phyloP scores from a whole-genome alignment of 2,888 invertebrate genomes.

The Pammene aurita region DNA sequence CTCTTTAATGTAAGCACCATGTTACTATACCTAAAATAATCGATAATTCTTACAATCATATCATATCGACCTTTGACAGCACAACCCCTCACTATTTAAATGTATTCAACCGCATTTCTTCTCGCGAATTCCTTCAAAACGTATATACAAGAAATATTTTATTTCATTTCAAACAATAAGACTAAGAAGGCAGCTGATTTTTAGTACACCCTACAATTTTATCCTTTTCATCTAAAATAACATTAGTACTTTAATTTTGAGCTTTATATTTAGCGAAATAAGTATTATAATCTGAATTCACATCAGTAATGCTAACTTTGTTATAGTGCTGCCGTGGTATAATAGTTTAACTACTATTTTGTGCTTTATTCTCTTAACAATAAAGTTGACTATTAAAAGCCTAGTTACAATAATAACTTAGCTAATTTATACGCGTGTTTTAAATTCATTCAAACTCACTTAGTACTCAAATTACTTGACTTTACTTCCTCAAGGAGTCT shows the following conservation, averaged over 20 bases:
- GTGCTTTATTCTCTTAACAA: background rate
- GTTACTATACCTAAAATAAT: slow-evolving; percentile 31
- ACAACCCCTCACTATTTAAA: slow-evolving; percentile 58
- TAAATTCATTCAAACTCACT: slow-evolving; percentile 55
- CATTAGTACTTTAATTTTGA: slow-evolving; percentile 19
- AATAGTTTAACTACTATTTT: slow-evolving; percentile 4
- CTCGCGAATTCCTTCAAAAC: slow-evolving; percentile 72
- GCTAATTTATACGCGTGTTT: slow-evolving; percentile 49
- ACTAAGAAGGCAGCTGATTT: slow-evolving; percentile 71
- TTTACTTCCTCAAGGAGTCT: slow-evolving; percentile 60
- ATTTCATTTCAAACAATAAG: slow-evolving; percentile 71
- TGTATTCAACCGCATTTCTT: slow-evolving; percentile 73
- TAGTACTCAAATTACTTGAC: slow-evolving; percentile 78
- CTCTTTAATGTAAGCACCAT: too few species aligned
- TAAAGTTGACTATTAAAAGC: background rate
- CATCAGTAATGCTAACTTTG: background rate
- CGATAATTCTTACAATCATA: slow-evolving; percentile 32
- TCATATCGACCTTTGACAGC: background rate
- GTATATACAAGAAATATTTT: slow-evolving; percentile 68
- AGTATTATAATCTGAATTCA: background rate
- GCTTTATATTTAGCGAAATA: slow-evolving; percentile 32
- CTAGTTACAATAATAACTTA: slow-evolving; percentile 31
- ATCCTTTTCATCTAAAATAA: slow-evolving; percentile 42
- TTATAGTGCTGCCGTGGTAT: background rate
- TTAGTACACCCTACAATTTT: slow-evolving; percentile 55